A percentile compares a stretch with the other conserved stretches of the same genome.
Conservation (phyloP, 2,888 invertebrate genomes). For the Erebia ligea region DNA sequence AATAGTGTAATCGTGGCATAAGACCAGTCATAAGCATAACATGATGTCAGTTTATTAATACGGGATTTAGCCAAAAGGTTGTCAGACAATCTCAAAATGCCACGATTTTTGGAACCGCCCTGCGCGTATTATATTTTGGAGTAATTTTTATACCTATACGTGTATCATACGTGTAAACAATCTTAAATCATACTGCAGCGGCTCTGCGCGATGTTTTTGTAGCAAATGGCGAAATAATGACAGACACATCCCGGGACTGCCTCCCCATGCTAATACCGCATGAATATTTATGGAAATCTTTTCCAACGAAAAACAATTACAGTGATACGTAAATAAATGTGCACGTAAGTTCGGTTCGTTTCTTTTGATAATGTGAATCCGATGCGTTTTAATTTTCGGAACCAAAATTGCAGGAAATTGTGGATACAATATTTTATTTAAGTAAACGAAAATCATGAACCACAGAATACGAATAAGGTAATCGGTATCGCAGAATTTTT, state of each 20-base stretch:
- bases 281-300: conserved; percentile 80
- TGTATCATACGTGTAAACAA: conserved; percentile 39
- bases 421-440: not conserved
- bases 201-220: conserved; percentile 58
- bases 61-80: too few relatives aligned
- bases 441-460: not conserved
- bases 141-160: conserved; percentile 30
- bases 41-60: too few relatives aligned
- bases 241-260: conserved; percentile 62
- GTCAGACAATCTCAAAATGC: too few relatives aligned
- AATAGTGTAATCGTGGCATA: too few relatives aligned
- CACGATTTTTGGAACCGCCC: not conserved
- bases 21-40: too few relatives aligned
- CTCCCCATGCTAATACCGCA: conserved; percentile 74
- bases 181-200: conserved; percentile 40
- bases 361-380: conserved; percentile 20
- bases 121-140: not conserved
- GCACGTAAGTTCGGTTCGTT: conserved; percentile 21
- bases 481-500: too few relatives aligned
- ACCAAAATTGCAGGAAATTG: conserved; percentile 7
- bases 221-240: conserved; percentile 80
- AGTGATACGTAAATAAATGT: conserved; percentile 37
- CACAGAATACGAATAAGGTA: too few relatives aligned
- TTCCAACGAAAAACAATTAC: conserved; percentile 59
- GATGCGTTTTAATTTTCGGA: conserved; percentile 24